Percentiles rank a stretch among this genome's conserved stretches.
These are phyloP conservation scores for Calosoma granatense DNA, from an alignment of 1,140 invertebrate genomes.

Conservation along the genomic window DNA sequence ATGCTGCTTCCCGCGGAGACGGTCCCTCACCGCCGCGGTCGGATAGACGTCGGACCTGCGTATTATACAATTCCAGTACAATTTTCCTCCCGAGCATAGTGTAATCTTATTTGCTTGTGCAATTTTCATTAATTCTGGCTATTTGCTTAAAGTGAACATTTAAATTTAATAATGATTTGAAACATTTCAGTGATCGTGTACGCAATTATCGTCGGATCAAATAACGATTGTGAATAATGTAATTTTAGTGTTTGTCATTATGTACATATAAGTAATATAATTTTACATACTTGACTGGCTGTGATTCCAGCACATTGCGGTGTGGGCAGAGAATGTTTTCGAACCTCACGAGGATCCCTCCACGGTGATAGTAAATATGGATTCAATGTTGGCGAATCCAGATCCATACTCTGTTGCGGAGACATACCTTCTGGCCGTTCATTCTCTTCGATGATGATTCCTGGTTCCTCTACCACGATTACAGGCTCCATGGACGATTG, in stretches of 20 bases:
- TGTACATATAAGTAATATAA: too few relatives aligned
- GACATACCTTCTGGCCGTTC: slow-evolving; percentile 34
- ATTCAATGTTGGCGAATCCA: slow-evolving; percentile 61
- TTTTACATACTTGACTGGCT: slow-evolving; percentile 55
- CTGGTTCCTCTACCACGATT: slow-evolving; percentile 70
- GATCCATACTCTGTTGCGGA: slow-evolving; percentile 51
- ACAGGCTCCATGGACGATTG: slow-evolving; percentile 45
- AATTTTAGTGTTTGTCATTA: too few relatives aligned
- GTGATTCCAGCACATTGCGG: slow-evolving; percentile 73
- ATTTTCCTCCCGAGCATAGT: too few relatives aligned
- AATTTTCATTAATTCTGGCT: too few relatives aligned
- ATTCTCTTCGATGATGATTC: slow-evolving; percentile 49
- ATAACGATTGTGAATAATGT: too few relatives aligned
- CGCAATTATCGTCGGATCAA: too few relatives aligned
- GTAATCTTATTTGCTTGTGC: too few relatives aligned
- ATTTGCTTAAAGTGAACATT: too few relatives aligned
- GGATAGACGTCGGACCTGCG: slow-evolving; percentile 55
- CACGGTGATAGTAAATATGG: slow-evolving; percentile 70
- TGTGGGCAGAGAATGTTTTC: slow-evolving; percentile 72
- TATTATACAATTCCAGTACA: too few relatives aligned
- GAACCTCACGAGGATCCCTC: slow-evolving; percentile 50
- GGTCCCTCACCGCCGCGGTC: slow-evolving; percentile 58
- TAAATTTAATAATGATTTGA: too few relatives aligned
- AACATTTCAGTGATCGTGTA: too few relatives aligned
- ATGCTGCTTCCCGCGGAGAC: slow-evolving; percentile 61